Percentiles rank a stretch among this genome's conserved stretches.
Conservation (phyloP, 2,888 invertebrate species). For the Nyleta sp. region DNA sequence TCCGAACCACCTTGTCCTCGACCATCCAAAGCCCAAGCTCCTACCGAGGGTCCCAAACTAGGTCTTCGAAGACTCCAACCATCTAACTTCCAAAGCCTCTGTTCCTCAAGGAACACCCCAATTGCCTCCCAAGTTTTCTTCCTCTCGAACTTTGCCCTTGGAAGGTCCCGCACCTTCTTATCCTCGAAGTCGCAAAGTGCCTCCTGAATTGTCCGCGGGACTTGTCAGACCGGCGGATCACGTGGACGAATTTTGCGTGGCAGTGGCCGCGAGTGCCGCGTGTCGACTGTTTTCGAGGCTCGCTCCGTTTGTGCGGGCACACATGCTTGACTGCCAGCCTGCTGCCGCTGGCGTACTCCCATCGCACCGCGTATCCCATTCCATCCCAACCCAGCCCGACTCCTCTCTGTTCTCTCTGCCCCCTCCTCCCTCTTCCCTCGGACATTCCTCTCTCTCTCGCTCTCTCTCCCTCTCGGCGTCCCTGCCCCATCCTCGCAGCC, state of each 20-base stretch:
- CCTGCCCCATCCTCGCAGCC: slow-evolving; percentile 10
- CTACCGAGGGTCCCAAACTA: too few relatives aligned
- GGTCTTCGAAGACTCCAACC: too few relatives aligned
- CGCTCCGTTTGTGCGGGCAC: slow-evolving; percentile 68
- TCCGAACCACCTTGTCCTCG: too few relatives aligned
- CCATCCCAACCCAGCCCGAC: slow-evolving; percentile 49
- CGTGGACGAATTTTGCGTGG: slow-evolving; percentile 46
- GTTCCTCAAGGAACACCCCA: too few relatives aligned
- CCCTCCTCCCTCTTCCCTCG: background rate
- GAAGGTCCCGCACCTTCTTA: too few relatives aligned
- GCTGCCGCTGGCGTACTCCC: slow-evolving; percentile 55
- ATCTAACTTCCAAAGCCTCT: too few relatives aligned
- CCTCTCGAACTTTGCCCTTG: too few relatives aligned
- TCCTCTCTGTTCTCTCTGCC: slow-evolving; percentile 43
- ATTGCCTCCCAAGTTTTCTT: too few relatives aligned
- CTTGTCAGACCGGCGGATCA: slow-evolving; percentile 30
- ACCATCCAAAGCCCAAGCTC: too few relatives aligned
- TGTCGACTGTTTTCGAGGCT: slow-evolving; percentile 79
- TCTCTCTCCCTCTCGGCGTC: background rate
- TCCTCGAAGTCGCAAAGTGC: too few relatives aligned
- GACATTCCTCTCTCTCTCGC: slow-evolving; percentile 17
- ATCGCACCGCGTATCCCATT: slow-evolving; percentile 56
- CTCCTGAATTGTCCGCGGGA: too few relatives aligned
- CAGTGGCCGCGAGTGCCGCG: slow-evolving; percentile 80
- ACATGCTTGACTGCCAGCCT: slow-evolving; percentile 59